Conservation (phyloP, 53 echinoderm and acorn worm species). For the Pentamera pediparva region DNA sequence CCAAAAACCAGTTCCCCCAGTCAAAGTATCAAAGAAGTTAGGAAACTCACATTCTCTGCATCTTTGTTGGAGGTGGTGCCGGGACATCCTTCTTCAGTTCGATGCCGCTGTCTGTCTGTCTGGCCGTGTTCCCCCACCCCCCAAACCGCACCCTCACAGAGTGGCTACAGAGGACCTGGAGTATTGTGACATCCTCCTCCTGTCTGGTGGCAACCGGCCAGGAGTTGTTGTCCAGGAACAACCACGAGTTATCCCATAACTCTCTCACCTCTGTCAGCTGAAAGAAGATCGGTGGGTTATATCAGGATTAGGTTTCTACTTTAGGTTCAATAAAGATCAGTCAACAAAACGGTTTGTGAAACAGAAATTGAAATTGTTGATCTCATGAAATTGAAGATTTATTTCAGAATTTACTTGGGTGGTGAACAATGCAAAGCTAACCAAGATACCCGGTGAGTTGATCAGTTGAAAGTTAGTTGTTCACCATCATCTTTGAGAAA, state of each 20-base stretch:
- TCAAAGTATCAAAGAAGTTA: no score
- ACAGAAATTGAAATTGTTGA: not conserved
- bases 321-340: not conserved
- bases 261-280: constrained; percentile 67
- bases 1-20: no score
- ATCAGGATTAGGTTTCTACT: not conserved
- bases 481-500: no score
- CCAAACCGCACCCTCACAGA: constrained; percentile 53
- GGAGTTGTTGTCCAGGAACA: constrained; percentile 84
- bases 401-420: not conserved
- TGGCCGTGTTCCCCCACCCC: not conserved
- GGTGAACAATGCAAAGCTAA: not conserved
- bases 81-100: not conserved
- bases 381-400: not conserved
- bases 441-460: no score
- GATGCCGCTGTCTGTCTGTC: not conserved
- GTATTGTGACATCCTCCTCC: constrained; percentile 70
- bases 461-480: no score
- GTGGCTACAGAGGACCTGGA: constrained; percentile 63
- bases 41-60: constrained; percentile 36
- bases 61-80: constrained; percentile 42
- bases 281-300: not conserved
- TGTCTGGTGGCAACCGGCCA: constrained; percentile 88
- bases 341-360: not conserved
- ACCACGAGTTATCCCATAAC: constrained; percentile 45